Evolutionary conservation across 1,140 invertebrate genomes (phyloP), one percentile per base, ranked within the genome.

Genomic region (Conus ventricosus): DNA sequence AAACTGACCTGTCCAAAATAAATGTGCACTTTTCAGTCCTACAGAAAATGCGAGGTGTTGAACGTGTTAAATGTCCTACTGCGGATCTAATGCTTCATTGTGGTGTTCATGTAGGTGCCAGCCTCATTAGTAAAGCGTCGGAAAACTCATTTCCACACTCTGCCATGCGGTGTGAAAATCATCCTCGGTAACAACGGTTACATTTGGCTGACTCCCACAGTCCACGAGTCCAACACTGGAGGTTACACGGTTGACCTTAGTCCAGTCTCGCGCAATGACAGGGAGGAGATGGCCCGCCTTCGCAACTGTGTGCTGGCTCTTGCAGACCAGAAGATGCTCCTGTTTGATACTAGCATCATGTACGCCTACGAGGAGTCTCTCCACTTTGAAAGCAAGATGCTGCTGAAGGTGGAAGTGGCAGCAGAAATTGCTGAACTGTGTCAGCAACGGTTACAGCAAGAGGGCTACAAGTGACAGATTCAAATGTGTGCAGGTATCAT

Each of bases 141-240:
- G 84, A 99, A 99, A 95, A 98, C 97, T 78, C 99, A 99, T 95
- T 99, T 99, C 94, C 98, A 99, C 93, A 98, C 98, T 95, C 96
- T 99, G 60, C 97, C 97, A 1, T 98, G 97, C 94, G 99, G 99
- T 0, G 97, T 97, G 0, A 98, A 97, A 90, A 95, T 99, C 13
- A 99, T 99, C 88, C 96, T 99, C 13, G 99, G 99, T 13, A 98
- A 98, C 90, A 99, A 99, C 95, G 99, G 99, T 0, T 99, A 97
- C 91, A 97, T 99, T 85, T 99, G 98, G 98, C 97, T 99, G 83
- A 97, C 97, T 87, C 97, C 98, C 0, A 97, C 96, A 15, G 90
- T 92, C 25, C 96, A 60, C 8, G 96, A 97, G 17, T 96, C 97
- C 90, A 96, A 97, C 60, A 96, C 97, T 75, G 97, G 97, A 85